phyloP scores from a whole-genome alignment of 2,888 invertebrate genomes.

The Eristalis arbustorum region DNA sequence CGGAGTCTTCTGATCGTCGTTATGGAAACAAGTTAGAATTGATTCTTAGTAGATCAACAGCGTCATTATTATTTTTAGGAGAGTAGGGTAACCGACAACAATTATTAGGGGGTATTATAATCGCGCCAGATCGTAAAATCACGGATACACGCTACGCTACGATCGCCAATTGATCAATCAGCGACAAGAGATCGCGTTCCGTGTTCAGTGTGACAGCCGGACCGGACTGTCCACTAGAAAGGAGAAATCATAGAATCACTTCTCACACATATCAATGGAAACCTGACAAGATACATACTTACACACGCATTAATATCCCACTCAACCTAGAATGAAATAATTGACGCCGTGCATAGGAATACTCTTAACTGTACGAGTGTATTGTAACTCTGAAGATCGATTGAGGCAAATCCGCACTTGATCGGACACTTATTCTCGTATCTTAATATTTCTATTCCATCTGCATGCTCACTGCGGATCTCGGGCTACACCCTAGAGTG shows the following conservation, averaged over 20 bases:
- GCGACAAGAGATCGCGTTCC: conserved; percentile 21
- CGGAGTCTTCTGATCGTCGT: background rate
- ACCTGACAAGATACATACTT: conserved; percentile 14
- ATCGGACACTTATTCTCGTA: conserved; percentile 5
- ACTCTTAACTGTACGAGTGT: background rate
- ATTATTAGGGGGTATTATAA: conserved; percentile 40
- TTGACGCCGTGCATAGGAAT: conserved; percentile 34
- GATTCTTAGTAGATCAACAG: conserved; percentile 45
- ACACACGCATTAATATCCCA: conserved; percentile 38
- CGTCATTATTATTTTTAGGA: conserved; percentile 37
- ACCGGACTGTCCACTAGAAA: conserved; percentile 57
- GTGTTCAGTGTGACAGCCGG: conserved; percentile 37
- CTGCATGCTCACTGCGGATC: conserved; percentile 17
- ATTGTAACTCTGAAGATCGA: conserved; percentile 46
- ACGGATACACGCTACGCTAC: conserved; percentile 41
- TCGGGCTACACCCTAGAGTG: conserved; percentile 16
- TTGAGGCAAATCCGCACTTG: conserved; percentile 51
- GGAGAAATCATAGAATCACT: conserved; percentile 58
- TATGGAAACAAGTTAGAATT: conserved; percentile 45
- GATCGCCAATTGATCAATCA: conserved; percentile 50
- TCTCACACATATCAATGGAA: conserved; percentile 32
- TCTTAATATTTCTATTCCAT: conserved; percentile 1
- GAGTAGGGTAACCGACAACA: conserved; percentile 38
- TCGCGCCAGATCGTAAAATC: conserved; percentile 30
- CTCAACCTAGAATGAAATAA: conserved; percentile 55